Evolutionary conservation across 2,113 vertebrate genomes (phyloP), one percentile per base, ranked within the genome.

Genomic region (Nanorana parkeri): DNA sequence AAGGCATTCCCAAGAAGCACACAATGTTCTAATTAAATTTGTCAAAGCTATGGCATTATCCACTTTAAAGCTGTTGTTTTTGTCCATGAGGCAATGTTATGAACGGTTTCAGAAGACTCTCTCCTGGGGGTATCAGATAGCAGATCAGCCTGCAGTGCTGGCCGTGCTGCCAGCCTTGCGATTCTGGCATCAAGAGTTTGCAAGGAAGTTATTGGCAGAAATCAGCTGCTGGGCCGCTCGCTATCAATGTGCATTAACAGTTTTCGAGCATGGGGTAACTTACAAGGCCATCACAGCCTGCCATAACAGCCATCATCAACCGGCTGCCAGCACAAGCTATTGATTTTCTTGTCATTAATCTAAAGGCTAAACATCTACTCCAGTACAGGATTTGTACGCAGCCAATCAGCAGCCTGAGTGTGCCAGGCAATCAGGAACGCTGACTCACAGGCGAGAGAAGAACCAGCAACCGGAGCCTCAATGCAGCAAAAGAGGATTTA

Each of bases 281-380:
- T 83, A 68, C 72, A 83, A 83, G 80, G 80, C 80, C 80, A 76
- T 83, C 80, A 60, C 63, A 17, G 24, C 26, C 80, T 76, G 71
- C 80, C 80, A 76, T 76, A 66, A 76, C 51, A 76, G 52, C 64
- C 80, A 41, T 83, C 72, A 68, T 83, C 72, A 68, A 26, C 61
- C 36, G 28, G 52, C 80, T 83, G 80, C 80, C 72, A 83, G 72
- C 61, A 83, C 71, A 61, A 76, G 64, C 21, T 58, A 83, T 83
- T 83, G 80, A 83, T 83, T 83, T 83, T 75, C n/a, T 82, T 60
- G 72, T 76, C 80, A 83, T 75, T 75, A 75, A 83, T 75, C 80
- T 76, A 83, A 80, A 74, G 80, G 64, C 71, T 76, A 76, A 76
- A 55, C 55, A 66, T 76, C 64, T 83, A 36, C 76, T 75, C 52